A percentile compares a stretch with the other conserved stretches of the same genome.
Evolutionary conservation across 2,888 invertebrate species (phyloP).

Genomic region (Trichogramma evanescens): DNA sequence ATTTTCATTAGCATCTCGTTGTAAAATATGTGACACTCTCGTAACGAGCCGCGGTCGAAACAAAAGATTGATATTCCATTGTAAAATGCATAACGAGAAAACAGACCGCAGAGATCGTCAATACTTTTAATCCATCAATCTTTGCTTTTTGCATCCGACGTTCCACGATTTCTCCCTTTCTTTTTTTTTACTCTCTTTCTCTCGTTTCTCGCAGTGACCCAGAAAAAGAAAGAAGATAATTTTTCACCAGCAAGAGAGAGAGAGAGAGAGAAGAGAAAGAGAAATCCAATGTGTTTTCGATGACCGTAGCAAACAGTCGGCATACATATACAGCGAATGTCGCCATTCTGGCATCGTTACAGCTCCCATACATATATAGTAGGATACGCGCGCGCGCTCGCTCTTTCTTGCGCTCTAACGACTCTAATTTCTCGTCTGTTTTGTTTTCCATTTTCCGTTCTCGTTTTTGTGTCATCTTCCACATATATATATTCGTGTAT

Average conservation of each 20-base stretch:
- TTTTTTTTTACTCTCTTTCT: background rate
- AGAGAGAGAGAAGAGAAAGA: background rate
- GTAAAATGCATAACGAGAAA: background rate
- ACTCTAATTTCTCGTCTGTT: too few relatives aligned
- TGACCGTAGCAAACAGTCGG: background rate
- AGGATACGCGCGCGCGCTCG: conserved; percentile 4
- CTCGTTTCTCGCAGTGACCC: background rate
- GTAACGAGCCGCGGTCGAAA: too few relatives aligned
- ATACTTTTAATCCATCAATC: background rate
- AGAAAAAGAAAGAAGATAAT: background rate
- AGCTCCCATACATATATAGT: background rate
- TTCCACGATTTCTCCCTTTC: background rate
- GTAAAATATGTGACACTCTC: too few relatives aligned
- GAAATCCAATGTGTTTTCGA: conserved; percentile 12
- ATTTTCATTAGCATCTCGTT: too few relatives aligned
- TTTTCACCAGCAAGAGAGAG: background rate
- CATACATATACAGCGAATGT: too few relatives aligned
- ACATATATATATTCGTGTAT: too few relatives aligned
- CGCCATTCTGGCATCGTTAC: too few relatives aligned
- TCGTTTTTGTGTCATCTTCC: too few relatives aligned
- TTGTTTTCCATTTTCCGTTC: too few relatives aligned
- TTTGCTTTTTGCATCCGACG: background rate
- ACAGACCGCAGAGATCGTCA: background rate
- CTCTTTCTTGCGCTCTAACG: too few relatives aligned
- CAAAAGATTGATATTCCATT: too few relatives aligned